phyloP scores from a whole-genome alignment of 1,140 invertebrate genomes.

The Drosophila cardini region DNA sequence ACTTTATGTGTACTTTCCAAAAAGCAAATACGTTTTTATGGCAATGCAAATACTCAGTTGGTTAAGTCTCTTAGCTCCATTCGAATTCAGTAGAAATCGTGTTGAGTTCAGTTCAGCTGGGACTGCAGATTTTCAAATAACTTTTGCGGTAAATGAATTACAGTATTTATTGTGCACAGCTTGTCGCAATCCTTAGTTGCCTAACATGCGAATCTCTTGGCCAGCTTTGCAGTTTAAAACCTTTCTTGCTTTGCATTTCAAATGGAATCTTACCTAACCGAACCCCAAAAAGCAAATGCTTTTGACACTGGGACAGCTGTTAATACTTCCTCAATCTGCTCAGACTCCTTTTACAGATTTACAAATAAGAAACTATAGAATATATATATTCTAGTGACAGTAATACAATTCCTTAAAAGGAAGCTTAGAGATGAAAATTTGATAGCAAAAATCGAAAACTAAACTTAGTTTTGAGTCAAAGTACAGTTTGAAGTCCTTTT shows the following conservation, averaged over 20 bases:
- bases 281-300: not conserved
- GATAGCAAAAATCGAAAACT: no score
- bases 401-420: no score
- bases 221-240: slow-evolving; percentile 8
- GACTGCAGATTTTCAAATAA: slow-evolving; percentile 76
- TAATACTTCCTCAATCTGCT: not conserved
- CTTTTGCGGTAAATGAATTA: slow-evolving; percentile 81
- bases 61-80: not conserved
- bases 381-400: no score
- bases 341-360: no score
- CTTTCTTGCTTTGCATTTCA: slow-evolving; percentile 57
- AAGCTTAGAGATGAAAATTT: no score
- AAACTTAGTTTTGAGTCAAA: no score
- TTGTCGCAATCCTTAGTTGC: slow-evolving; percentile 46
- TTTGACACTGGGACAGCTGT: not conserved
- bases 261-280: slow-evolving; percentile 33
- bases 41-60: slow-evolving; percentile 57
- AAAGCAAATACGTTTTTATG: slow-evolving; percentile 78
- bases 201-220: slow-evolving; percentile 5
- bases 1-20: slow-evolving; percentile 46
- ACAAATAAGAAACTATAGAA: no score
- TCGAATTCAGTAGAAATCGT: slow-evolving; percentile 15
- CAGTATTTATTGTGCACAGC: slow-evolving; percentile 78
- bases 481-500: no score
- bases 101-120: not conserved